Conservation (phyloP, 2,888 invertebrate genomes). For the Bedellia somnulentella region DNA sequence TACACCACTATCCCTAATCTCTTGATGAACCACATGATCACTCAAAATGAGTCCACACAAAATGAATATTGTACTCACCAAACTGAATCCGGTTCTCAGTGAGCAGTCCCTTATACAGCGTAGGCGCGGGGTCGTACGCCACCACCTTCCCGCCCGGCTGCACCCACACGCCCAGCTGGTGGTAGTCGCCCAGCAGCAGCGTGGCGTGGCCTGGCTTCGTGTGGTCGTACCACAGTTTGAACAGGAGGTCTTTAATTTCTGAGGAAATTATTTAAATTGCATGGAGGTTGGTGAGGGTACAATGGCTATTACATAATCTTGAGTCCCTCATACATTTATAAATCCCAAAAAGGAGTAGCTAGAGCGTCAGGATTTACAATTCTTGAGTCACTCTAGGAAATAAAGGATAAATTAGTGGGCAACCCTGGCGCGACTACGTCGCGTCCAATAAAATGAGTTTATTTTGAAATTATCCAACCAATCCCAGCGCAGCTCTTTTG, state of each 20-base stretch:
- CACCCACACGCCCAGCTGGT: constrained; percentile 46
- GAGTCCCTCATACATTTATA: constrained; percentile 6
- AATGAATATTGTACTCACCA: constrained; percentile 25
- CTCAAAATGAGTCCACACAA: no score
- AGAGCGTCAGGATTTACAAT: no score
- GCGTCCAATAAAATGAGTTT: no score
- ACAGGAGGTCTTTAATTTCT: constrained; percentile 45
- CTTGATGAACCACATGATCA: no score
- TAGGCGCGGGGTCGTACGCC: constrained; percentile 44
- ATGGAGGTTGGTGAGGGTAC: no score
- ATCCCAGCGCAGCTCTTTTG: no score
- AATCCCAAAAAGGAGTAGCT: no score
- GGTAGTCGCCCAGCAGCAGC: constrained; percentile 38
- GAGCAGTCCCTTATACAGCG: constrained; percentile 26
- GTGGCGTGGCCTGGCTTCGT: constrained; percentile 23
- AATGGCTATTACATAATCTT: background rate
- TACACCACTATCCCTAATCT: no score
- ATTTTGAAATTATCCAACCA: no score
- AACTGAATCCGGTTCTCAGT: constrained; percentile 31
- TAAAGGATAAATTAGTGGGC: constrained; percentile 12
- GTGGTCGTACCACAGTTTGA: constrained; percentile 35
- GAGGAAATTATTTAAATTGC: no score
- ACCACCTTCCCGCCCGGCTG: constrained; percentile 37
- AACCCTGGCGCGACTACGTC: no score
- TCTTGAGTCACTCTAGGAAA: no score